Base-by-base conservation (phyloP, 2,888 invertebrate genomes). In the Athalia rosae region DNA sequence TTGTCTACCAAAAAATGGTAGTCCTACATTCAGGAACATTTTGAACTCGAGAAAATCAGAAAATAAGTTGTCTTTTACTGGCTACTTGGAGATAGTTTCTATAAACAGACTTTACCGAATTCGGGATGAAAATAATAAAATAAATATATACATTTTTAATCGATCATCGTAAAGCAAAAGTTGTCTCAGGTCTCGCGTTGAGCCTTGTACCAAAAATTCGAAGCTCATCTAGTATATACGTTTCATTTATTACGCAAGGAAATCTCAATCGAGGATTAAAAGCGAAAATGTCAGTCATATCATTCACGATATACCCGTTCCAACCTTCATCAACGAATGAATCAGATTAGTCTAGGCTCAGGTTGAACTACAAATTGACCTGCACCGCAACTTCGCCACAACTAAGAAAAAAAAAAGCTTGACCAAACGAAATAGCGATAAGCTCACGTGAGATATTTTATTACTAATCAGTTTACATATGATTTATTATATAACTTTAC, bases 221-320 rank as follows among this genome's bases (percentile, higher is more conserved):
- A 28, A 64, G 45, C 53, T 50, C 50, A 50, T 48, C 28, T 41
- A 41, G 41, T 28, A 67, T 28, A 67, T 50, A 53, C 41, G 53
- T 67, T 50, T 67, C 6, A 67, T 67, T 53, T 50, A 67, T 67
- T 67, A 50, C 50, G 67, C 50, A 67, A 67, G 50, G 53, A 48
- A 48, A 6, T 11, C 9, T 15, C 6, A 53, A n/a, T 11, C 9
- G n/a, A 41, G 53, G 13, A 50, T 53, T 67, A 28, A 67, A 28
- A 67, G 8, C 28, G 13, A 50, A 67, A 67, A 67, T 67, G 28
- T 67, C 67, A 67, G 3, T 50, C 50, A 67, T 50, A 9, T 53
- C 28, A 48, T 67, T 41, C 4, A 67, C 50, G 11, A 59, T 59
- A 13, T 67, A 67, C 53, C 67, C 11, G 28, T 53, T 28, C 50